phyloP scores from a whole-genome alignment of 2,113 vertebrate species.

The Lipophrys pholis region DNA sequence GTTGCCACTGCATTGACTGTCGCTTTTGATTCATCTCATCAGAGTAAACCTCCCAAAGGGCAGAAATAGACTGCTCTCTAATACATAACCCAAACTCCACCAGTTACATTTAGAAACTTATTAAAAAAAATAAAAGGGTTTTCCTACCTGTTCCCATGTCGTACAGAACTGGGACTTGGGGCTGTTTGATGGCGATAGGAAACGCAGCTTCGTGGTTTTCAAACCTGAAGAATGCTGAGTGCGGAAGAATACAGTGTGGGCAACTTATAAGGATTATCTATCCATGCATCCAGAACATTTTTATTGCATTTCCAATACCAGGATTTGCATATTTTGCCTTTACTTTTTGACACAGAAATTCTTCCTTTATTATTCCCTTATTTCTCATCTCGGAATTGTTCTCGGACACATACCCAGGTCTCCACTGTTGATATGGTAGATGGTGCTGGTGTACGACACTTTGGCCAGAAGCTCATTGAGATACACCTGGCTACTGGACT shows the following conservation, averaged over 20 bases:
- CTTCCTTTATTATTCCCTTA: too few relatives aligned
- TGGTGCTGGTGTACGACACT: neutral
- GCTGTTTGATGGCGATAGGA: slow-evolving; percentile 74
- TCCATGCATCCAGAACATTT: too few relatives aligned
- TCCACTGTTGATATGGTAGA: neutral
- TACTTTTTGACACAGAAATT: neutral
- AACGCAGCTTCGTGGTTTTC: slow-evolving; percentile 68
- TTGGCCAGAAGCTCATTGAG: neutral
- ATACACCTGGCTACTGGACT: slow-evolving; percentile 30
- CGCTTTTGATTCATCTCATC: too few relatives aligned
- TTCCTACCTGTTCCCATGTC: slow-evolving; percentile 72
- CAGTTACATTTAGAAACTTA: too few relatives aligned
- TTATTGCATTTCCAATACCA: too few relatives aligned
- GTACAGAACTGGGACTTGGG: slow-evolving; percentile 72
- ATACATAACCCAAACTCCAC: too few relatives aligned
- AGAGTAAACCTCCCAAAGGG: too few relatives aligned
- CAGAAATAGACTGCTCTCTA: too few relatives aligned
- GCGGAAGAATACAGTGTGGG: slow-evolving; percentile 5
- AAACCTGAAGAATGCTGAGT: slow-evolving; percentile 67
- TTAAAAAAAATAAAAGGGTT: too few relatives aligned
- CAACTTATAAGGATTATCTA: neutral
- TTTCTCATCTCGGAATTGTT: neutral
- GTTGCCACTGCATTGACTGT: too few relatives aligned
- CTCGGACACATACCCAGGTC: slow-evolving; percentile 26
- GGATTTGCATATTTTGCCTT: neutral